Evolutionary conservation across 35 echinoderm and acorn worm genomes (phyloP).

Genomic region (Ophiothrix spiculata): DNA sequence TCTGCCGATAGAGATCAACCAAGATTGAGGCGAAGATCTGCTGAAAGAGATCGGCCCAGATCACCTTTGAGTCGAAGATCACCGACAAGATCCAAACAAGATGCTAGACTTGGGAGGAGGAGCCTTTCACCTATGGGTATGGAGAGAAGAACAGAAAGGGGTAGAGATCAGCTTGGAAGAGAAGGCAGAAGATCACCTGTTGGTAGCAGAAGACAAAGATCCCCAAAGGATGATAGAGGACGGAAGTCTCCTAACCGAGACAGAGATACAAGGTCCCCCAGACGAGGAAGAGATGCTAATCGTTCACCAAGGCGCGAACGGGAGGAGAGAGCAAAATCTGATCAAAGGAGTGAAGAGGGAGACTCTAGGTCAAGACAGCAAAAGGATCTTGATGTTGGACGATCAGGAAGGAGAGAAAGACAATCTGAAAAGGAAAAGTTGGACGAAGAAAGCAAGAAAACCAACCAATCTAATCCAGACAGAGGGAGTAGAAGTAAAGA

Average conservation of each 20-base stretch:
- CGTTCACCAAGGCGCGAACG: too few species aligned
- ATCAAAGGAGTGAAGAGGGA: neutral
- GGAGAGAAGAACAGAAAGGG: neutral
- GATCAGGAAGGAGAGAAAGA: too few species aligned
- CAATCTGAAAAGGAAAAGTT: neutral
- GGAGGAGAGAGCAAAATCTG: neutral
- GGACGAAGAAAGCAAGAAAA: neutral
- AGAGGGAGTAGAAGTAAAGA: neutral
- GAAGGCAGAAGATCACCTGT: neutral
- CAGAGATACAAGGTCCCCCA: neutral
- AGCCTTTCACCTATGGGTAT: neutral
- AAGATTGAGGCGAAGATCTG: neutral
- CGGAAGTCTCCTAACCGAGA: neutral
- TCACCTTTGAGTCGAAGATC: neutral
- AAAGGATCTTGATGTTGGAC: too few species aligned
- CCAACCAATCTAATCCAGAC: neutral
- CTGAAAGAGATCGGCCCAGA: neutral
- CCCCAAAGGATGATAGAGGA: neutral
- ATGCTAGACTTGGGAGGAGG: too few species aligned
- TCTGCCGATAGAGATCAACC: neutral
- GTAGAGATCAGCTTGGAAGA: too few species aligned
- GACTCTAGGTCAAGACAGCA: too few species aligned
- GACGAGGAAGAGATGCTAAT: neutral
- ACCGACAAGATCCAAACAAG: neutral
- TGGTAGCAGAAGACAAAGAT: neutral